phyloP scores from a whole-genome alignment of 1,140 invertebrate genomes.

The Meloidogyne hapla region DNA sequence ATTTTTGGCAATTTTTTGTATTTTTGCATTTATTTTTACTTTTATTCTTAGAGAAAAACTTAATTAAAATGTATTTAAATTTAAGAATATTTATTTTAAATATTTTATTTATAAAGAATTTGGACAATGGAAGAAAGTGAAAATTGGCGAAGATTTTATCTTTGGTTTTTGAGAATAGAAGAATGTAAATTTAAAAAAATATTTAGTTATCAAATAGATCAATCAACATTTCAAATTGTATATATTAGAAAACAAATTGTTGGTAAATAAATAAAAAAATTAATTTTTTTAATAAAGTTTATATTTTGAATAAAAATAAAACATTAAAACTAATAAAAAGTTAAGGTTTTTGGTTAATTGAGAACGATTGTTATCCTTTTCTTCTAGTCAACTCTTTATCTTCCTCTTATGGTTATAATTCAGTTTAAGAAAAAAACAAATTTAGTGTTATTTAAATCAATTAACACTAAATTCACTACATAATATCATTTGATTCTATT shows the following conservation, averaged over 20 bases:
- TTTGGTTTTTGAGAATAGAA: slow-evolving; percentile 1
- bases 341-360: no score
- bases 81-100: background rate
- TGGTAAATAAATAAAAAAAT: background rate
- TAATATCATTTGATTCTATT: no score
- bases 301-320: background rate
- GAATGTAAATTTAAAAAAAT: slow-evolving; percentile 13
- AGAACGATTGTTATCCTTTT: no score
- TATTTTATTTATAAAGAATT: slow-evolving; percentile 5
- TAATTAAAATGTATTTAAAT: background rate
- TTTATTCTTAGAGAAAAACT: background rate
- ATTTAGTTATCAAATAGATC: slow-evolving; percentile 12
- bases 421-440: no score
- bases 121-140: slow-evolving; percentile 26
- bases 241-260: slow-evolving; percentile 16
- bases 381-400: no score
- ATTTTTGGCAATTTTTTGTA: background rate
- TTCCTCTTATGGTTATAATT: no score
- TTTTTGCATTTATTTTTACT: slow-evolving; percentile 18
- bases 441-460: no score
- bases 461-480: no score
- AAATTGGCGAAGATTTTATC: slow-evolving; percentile 19
- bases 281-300: background rate
- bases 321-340: no score
- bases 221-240: slow-evolving; percentile 1